Percentiles rank a stretch among this genome's conserved stretches.
These are phyloP conservation scores for Melanostoma scalare DNA, from an alignment of 2,888 invertebrate species.

Conservation along the genomic window DNA sequence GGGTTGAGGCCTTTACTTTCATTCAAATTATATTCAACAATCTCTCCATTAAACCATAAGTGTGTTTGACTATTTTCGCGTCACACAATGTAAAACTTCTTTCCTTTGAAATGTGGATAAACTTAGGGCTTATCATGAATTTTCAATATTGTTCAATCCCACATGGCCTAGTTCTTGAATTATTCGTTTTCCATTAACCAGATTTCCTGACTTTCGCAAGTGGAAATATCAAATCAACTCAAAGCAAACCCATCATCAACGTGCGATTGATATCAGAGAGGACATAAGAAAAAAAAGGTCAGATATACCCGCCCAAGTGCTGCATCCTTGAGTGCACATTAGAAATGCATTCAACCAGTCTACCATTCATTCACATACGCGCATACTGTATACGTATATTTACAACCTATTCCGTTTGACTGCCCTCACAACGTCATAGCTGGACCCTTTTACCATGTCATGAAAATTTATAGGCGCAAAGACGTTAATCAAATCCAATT, in stretches of 20 bases:
- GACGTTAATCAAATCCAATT: constrained; percentile 57
- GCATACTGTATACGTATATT: too few relatives aligned
- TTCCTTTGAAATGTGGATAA: too few relatives aligned
- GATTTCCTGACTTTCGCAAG: too few relatives aligned
- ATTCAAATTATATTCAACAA: too few relatives aligned
- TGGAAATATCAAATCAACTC: neutral
- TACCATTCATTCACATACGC: constrained; percentile 26
- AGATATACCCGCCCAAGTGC: constrained; percentile 31
- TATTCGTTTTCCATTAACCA: too few relatives aligned
- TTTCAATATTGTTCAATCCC: neutral
- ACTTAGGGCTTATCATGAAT: neutral
- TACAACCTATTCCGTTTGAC: too few relatives aligned
- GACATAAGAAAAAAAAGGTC: constrained; percentile 9
- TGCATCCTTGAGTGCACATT: constrained; percentile 49
- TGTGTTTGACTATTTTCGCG: too few relatives aligned
- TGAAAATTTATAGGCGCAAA: constrained; percentile 38
- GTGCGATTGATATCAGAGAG: constrained; percentile 13
- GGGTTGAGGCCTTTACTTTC: too few relatives aligned
- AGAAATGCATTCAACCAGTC: constrained; percentile 57
- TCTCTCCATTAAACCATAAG: too few relatives aligned
- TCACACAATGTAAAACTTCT: too few relatives aligned
- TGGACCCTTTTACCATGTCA: neutral
- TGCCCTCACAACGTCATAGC: neutral
- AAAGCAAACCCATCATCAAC: constrained; percentile 14
- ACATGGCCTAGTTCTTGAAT: too few relatives aligned